phyloP scores from a whole-genome alignment of 64 coral and sea anemone genomes.

The Hydrozoanthus tunicans region DNA sequence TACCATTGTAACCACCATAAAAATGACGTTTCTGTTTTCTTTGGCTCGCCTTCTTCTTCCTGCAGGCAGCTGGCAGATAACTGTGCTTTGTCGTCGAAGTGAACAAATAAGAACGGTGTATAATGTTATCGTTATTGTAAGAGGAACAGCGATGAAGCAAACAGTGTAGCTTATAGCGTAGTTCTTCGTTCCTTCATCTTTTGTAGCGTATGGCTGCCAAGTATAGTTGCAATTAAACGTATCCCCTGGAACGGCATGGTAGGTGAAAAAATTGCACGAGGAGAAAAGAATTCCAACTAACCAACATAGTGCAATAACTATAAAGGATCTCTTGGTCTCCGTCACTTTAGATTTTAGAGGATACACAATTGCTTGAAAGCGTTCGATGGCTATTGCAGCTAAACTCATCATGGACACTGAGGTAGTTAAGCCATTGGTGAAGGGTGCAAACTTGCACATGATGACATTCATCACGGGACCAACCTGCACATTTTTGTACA shows the following conservation, averaged over 20 bases:
- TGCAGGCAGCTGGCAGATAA: not conserved
- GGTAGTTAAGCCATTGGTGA: slow-evolving; percentile 30
- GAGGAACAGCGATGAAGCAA: slow-evolving; percentile 47
- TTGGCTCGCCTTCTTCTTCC: slow-evolving; percentile 19
- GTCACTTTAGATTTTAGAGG: slow-evolving; percentile 40
- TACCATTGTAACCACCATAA: slow-evolving; percentile 60
- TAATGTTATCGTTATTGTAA: slow-evolving; percentile 1
- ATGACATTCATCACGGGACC: slow-evolving; percentile 2
- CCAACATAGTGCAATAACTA: slow-evolving; percentile 30
- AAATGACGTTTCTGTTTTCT: slow-evolving; percentile 65
- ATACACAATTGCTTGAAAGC: slow-evolving; percentile 64
- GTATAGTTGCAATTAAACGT: not conserved
- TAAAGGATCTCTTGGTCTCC: not conserved
- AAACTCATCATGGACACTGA: slow-evolving; percentile 64
- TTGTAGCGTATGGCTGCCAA: slow-evolving; percentile 23
- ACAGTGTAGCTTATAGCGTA: slow-evolving; percentile 22
- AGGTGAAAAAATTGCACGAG: slow-evolving; percentile 31
- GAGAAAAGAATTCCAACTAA: not conserved
- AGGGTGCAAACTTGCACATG: slow-evolving; percentile 42
- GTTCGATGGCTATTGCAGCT: slow-evolving; percentile 40
- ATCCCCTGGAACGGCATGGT: not conserved
- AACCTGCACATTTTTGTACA: not conserved
- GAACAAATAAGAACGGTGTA: slow-evolving; percentile 41
- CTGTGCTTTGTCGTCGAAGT: slow-evolving; percentile 6
- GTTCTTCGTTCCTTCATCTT: not conserved